phyloP scores from a whole-genome alignment of 2,797 vertebrate genomes.

The Sorex maritimensis region DNA sequence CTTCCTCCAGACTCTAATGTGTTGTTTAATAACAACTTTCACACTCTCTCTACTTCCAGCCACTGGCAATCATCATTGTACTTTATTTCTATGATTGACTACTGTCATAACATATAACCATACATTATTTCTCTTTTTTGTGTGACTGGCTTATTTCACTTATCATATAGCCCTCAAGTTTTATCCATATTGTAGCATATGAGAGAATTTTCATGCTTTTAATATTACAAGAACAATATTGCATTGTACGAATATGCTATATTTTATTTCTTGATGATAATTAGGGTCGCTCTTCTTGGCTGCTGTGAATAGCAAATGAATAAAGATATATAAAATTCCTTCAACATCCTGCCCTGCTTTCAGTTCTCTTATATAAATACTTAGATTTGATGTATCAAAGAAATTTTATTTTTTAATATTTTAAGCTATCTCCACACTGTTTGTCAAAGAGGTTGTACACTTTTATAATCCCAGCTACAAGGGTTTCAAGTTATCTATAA shows the following conservation, averaged over 20 bases:
- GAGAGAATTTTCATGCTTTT: not conserved
- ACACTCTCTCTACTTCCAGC: not conserved
- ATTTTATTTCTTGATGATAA: not conserved
- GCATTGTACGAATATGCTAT: not conserved
- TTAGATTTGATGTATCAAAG: not conserved
- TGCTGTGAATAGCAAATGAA: constrained; percentile 10
- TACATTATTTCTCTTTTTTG: constrained; percentile 8
- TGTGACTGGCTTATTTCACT: constrained; percentile 34
- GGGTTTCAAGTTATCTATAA: not conserved
- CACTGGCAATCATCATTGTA: not conserved
- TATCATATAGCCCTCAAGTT: constrained; percentile 8
- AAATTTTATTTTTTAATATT: not conserved
- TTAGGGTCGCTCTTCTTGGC: not conserved
- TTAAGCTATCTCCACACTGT: not conserved
- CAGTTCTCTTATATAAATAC: not conserved
- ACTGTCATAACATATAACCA: not conserved
- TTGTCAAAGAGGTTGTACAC: not conserved
- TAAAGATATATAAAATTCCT: not conserved
- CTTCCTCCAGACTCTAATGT: too few species aligned
- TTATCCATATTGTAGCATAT: not conserved
- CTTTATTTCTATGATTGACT: constrained; percentile 21
- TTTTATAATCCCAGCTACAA: constrained; percentile 14
- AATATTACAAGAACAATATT: not conserved
- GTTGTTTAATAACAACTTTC: not conserved
- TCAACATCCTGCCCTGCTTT: not conserved